Conservation (phyloP, 2,888 invertebrate genomes). For the Notodonta ziczac region DNA sequence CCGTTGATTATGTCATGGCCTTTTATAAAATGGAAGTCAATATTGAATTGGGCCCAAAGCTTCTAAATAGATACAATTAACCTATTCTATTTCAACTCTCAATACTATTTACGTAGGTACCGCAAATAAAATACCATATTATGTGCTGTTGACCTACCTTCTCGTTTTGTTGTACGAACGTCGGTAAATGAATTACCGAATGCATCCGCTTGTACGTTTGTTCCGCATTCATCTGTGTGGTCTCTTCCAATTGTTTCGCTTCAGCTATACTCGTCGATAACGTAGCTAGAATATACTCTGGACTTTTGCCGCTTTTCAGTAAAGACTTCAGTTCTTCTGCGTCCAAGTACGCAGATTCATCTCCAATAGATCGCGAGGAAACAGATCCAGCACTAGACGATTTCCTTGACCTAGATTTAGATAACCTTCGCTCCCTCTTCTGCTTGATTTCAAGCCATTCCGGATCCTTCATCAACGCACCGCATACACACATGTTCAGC, state of each 20-base stretch:
- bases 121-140: not conserved
- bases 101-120: not conserved
- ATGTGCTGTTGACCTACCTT: constrained; percentile 74
- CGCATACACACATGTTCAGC: constrained; percentile 93
- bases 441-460: constrained; percentile 90
- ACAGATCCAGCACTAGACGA: constrained; percentile 81
- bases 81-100: too few species aligned
- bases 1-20: too few species aligned
- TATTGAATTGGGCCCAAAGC: too few species aligned
- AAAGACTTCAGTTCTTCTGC: constrained; percentile 87
- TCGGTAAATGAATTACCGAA: constrained; percentile 91
- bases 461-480: constrained; percentile 93
- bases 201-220: constrained; percentile 71
- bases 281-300: constrained; percentile 86
- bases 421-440: constrained; percentile 74
- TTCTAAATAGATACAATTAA: too few species aligned
- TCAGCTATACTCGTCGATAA: constrained; percentile 84
- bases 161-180: constrained; percentile 89
- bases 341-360: constrained; percentile 81
- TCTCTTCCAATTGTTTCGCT: constrained; percentile 72
- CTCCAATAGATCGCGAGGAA: constrained; percentile 76
- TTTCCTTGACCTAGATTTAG: constrained; percentile 68
- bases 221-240: constrained; percentile 75
- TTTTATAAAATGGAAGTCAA: too few species aligned
- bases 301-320: constrained; percentile 87